Evolutionary conservation across 2,113 vertebrate species (phyloP).

Genomic region (Myiozetetes cayanensis): DNA sequence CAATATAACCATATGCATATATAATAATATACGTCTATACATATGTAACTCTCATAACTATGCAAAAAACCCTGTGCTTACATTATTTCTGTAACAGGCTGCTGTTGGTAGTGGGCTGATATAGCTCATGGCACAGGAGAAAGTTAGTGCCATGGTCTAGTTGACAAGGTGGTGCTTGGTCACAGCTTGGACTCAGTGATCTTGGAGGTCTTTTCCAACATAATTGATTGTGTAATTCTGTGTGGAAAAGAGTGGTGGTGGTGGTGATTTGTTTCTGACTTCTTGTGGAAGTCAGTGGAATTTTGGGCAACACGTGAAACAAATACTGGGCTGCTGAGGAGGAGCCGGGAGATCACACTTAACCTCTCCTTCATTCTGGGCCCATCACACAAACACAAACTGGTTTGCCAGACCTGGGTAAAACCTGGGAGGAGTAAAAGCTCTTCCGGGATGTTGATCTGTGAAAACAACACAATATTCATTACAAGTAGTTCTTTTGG

Average conservation of each 20-base stretch:
- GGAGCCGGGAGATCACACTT: neutral
- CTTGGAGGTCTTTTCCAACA: neutral
- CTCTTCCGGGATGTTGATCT: neutral
- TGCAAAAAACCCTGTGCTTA: accelerated
- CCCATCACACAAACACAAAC: neutral
- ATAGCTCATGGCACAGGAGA: accelerated
- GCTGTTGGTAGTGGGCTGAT: accelerated
- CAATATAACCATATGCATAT: neutral
- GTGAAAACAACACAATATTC: neutral
- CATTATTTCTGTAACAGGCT: accelerated
- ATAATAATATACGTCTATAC: neutral
- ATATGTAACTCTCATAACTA: accelerated
- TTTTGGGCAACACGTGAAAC: neutral
- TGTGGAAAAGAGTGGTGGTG: neutral
- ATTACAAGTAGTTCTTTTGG: accelerated
- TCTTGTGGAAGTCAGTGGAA: accelerated
- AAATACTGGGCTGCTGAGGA: neutral
- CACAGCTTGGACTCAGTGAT: neutral
- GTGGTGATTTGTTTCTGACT: neutral
- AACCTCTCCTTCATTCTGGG: neutral
- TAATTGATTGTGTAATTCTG: neutral
- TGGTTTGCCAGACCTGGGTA: neutral
- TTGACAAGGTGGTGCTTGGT: neutral
- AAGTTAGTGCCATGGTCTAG: neutral
- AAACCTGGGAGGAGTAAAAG: neutral